Percentiles rank a stretch among this genome's conserved stretches.
Conservation (phyloP, 2,797 vertebrate genomes). For the Dromococcyx pavoninus region DNA sequence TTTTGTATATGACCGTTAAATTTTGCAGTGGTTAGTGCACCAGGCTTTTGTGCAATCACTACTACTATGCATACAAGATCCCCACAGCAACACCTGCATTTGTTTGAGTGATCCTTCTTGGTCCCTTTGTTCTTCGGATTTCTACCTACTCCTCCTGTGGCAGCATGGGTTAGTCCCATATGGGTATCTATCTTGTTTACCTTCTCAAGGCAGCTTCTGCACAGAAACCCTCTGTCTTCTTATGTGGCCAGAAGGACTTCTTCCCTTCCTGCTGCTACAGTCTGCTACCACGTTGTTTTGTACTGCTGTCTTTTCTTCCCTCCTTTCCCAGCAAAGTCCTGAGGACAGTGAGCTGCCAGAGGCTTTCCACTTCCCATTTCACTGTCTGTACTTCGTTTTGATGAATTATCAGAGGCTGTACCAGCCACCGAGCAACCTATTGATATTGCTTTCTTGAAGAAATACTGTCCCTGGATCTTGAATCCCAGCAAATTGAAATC, state of each 20-base stretch:
- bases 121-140: not conserved
- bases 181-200: not conserved
- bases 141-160: not conserved
- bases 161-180: not conserved
- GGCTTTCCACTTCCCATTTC: not conserved
- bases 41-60: not conserved
- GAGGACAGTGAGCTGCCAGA: not conserved
- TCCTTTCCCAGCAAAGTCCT: not conserved
- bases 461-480: not conserved
- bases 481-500: conserved; percentile 9
- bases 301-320: not conserved
- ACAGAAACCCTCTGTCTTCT: not conserved
- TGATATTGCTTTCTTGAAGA: conserved; percentile 4
- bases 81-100: not conserved
- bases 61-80: not conserved
- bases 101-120: not conserved
- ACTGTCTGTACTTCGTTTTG: not conserved
- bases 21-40: not conserved
- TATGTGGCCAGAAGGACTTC: not conserved
- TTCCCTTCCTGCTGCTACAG: not conserved
- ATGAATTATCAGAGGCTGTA: not conserved
- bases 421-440: not conserved
- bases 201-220: not conserved
- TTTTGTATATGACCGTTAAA: not conserved
- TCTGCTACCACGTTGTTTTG: not conserved